A percentile compares a stretch with the other conserved stretches of the same genome.
phyloP scores from a whole-genome alignment of 2,113 vertebrate species.

The Bothrops jararaca region DNA sequence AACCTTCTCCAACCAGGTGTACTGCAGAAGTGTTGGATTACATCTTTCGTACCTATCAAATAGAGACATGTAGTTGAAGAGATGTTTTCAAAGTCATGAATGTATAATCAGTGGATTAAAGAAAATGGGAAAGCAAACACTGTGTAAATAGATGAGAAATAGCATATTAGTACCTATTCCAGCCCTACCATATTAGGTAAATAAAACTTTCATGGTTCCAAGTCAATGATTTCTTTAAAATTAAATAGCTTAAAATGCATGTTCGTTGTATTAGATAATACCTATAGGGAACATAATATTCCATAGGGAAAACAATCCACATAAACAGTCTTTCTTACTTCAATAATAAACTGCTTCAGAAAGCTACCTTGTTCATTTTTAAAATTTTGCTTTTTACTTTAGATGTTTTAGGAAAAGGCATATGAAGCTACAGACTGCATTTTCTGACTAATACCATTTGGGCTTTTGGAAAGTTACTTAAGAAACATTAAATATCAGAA shows the following conservation, averaged over 20 bases:
- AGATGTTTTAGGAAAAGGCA: conserved; percentile 33
- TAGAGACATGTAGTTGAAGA: neutral
- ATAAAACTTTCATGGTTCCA: neutral
- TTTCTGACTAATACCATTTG: conserved; percentile 46
- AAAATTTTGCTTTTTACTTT: conserved; percentile 17
- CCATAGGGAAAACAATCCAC: conserved; percentile 5
- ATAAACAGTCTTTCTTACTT: conserved; percentile 1
- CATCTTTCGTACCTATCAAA: neutral
- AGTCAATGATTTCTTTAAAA: neutral
- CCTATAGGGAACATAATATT: neutral
- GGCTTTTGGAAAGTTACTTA: conserved; percentile 46
- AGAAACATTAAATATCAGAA: conserved; percentile 47
- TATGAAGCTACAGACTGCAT: conserved; percentile 19
- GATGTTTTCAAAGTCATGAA: neutral
- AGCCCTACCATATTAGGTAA: neutral
- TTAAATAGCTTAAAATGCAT: conserved; percentile 32
- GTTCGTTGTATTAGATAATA: conserved; percentile 27
- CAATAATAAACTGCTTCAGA: conserved; percentile 13
- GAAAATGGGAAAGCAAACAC: neutral
- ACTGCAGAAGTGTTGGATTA: neutral
- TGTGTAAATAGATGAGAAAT: neutral
- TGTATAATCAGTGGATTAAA: neutral
- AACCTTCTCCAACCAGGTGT: neutral
- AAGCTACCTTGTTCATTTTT: conserved; percentile 23
- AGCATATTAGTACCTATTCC: neutral